Conservation (phyloP, 2,113 vertebrate species). For the Xiphorhynchus elegans region DNA sequence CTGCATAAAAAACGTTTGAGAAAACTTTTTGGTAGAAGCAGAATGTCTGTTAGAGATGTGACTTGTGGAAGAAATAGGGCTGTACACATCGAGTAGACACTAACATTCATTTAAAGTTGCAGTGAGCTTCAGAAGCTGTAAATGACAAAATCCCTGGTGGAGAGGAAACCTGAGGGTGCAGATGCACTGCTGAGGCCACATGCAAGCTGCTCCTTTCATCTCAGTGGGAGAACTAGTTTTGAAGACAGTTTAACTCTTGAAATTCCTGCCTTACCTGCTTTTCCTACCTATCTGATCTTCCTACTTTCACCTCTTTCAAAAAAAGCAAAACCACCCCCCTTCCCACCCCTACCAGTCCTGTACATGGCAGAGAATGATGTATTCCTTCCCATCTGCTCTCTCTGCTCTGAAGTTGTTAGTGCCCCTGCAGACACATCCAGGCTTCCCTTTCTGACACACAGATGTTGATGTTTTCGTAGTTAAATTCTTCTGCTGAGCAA, state of each 20-base stretch:
- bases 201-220: not conserved
- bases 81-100: not conserved
- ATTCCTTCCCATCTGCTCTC: accelerated
- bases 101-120: not conserved
- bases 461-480: not conserved
- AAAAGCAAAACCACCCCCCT: not conserved
- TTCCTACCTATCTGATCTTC: slow-evolving; percentile 12
- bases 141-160: not conserved
- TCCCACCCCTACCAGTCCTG: not conserved
- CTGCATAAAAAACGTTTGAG: not conserved
- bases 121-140: not conserved
- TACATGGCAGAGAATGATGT: not conserved
- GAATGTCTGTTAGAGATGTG: not conserved
- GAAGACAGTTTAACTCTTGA: slow-evolving; percentile 28
- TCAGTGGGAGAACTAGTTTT: slow-evolving; percentile 13
- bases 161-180: not conserved
- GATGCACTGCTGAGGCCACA: not conserved
- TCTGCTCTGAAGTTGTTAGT: not conserved
- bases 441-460: not conserved
- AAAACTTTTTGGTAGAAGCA: not conserved
- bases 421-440: not conserved
- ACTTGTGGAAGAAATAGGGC: not conserved
- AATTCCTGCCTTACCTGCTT: slow-evolving; percentile 45
- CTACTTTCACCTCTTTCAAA: not conserved
- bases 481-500: not conserved